Conservation (phyloP, 1,140 invertebrate species). For the Manduca sexta region DNA sequence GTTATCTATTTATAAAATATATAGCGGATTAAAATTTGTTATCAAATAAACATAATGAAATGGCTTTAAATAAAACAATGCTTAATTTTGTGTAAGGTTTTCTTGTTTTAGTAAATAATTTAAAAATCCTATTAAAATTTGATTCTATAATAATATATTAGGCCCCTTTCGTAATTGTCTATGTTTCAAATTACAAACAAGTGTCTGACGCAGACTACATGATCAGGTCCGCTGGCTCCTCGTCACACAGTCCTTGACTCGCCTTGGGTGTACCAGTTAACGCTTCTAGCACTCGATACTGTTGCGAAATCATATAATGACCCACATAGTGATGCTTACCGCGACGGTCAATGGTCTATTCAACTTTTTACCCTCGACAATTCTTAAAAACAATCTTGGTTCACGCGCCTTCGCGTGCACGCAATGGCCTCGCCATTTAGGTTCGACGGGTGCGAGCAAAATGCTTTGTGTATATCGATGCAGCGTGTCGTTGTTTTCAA, state of each 20-base stretch:
- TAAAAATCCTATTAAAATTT: too few species aligned
- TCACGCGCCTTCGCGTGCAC: conserved; percentile 7
- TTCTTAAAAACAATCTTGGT: conserved; percentile 34
- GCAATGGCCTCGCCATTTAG: conserved; percentile 17
- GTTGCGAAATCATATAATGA: conserved; percentile 72
- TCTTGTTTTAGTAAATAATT: too few species aligned
- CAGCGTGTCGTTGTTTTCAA: conserved; percentile 1
- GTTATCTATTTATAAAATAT: too few species aligned
- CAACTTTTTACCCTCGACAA: conserved; percentile 53
- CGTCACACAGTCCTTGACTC: conserved; percentile 55
- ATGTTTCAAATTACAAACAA: background rate
- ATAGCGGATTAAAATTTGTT: too few species aligned
- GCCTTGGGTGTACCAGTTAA: conserved; percentile 64
- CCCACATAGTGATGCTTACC: conserved; percentile 61
- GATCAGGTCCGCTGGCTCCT: conserved; percentile 17
- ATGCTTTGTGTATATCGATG: conserved; percentile 10
- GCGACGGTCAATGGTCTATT: conserved; percentile 44
- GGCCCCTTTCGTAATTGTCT: too few species aligned
- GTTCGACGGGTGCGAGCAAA: background rate
- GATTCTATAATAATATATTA: too few species aligned
- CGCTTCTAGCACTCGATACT: conserved; percentile 69
- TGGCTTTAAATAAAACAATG: too few species aligned
- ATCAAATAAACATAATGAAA: too few species aligned
- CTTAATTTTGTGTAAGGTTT: too few species aligned
- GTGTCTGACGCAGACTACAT: background rate